Base-by-base conservation (phyloP, 2,888 invertebrate genomes). In the Noctua pronuba region DNA sequence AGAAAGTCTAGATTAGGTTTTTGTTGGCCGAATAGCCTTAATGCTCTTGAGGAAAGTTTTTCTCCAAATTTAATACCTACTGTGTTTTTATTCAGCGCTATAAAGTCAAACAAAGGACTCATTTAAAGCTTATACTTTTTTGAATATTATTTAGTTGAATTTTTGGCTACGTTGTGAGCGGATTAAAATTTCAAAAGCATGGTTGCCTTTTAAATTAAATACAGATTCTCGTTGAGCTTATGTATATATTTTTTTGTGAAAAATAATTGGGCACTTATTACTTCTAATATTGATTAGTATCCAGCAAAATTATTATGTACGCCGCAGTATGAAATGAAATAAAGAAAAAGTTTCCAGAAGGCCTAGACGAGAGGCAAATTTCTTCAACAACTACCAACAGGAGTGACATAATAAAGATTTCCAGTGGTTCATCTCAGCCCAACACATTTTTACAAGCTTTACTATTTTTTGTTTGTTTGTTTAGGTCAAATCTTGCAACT, bases 1-100 rank as follows among this genome's bases (percentile, higher is more conserved):
- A 71, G 68, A 74, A 77, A 69, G 73, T 77, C 81, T 79, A 80
- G 86, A 84, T 82, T 80, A 78, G 67, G 60, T 85, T 86, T 85
- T 87, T 80, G 66, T 66, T 64, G n/a, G 52, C 24, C 44, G 21
- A 67, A 46, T 77, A 55, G 68, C 18, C 46, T 75, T 79, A 55
- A 87, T 84, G 35, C 41, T 75, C 44, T 49, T 49, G 71, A 79
- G n/a, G 10, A 71, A 79, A 58, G 49, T 46, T 64, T 73, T 67
- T 73, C 64, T 35, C 38, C 21, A 38, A 52, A n/a, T 86, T 76
- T 66, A 76, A 82, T 82, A 55, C 65, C 41, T 28, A 65, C 41
- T 41, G 2, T 31, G 2, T 44, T 77, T 60, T 83, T 83, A 73
- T 77, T 77, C n/a, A 46, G n/a, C 8, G 24, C 5, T 55, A 35